Evolutionary conservation across 2,113 vertebrate species (phyloP).

Genomic region (Aix galericulata): DNA sequence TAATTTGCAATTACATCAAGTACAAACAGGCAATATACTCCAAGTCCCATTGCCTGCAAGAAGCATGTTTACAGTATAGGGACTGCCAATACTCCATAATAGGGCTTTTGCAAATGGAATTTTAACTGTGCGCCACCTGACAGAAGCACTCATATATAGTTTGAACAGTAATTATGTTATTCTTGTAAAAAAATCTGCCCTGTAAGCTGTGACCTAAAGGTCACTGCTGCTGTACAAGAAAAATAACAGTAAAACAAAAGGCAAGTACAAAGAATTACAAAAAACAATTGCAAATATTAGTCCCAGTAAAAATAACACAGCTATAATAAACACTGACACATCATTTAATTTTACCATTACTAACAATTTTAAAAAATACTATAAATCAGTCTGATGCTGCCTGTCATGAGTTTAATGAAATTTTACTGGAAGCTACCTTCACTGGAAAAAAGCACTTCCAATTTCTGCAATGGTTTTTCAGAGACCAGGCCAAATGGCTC

Average conservation of each 20-base stretch:
- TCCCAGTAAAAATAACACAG: neutral
- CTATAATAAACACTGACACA: neutral
- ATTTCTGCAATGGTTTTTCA: neutral
- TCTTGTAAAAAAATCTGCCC: constrained; percentile 34
- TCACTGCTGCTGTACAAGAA: neutral
- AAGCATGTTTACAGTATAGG: neutral
- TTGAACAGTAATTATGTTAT: constrained; percentile 34
- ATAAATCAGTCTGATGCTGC: neutral
- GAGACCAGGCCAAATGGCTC: neutral
- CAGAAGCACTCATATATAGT: neutral
- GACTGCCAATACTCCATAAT: neutral
- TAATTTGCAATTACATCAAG: neutral
- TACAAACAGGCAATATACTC: neutral
- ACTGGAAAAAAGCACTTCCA: neutral
- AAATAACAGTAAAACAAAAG: neutral
- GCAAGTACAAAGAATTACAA: neutral
- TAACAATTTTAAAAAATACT: neutral
- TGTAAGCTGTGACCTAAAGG: neutral
- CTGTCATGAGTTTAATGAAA: neutral
- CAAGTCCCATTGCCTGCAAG: neutral
- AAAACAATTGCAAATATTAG: neutral
- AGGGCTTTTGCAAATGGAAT: constrained; percentile 7
- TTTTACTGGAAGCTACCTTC: neutral
- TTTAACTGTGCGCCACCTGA: neutral
- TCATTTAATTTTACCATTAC: neutral